phyloP scores from a whole-genome alignment of 2,797 vertebrate species.

The Silurus aristotelis region DNA sequence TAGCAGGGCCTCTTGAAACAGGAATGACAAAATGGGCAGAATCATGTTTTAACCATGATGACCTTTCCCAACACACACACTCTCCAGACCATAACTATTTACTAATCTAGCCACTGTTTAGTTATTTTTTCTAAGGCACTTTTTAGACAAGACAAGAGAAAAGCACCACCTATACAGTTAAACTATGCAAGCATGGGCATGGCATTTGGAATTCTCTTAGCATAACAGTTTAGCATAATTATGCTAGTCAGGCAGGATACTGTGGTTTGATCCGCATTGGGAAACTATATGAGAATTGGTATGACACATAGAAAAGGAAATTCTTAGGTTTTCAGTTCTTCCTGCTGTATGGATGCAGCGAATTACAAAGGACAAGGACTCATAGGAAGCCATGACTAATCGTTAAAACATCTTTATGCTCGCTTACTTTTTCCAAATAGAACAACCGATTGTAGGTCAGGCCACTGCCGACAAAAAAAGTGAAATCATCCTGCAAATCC shows the following conservation, averaged over 20 bases:
- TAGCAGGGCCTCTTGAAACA: slow-evolving; percentile 35
- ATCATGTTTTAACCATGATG: slow-evolving; percentile 38
- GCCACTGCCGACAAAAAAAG: neutral
- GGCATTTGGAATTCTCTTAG: neutral
- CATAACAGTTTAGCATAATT: slow-evolving; percentile 15
- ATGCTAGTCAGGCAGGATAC: slow-evolving; percentile 24
- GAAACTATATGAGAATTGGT: slow-evolving; percentile 14
- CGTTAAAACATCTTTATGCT: slow-evolving; percentile 55
- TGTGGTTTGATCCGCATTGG: slow-evolving; percentile 27
- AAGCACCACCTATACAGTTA: slow-evolving; percentile 7
- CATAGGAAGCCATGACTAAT: slow-evolving; percentile 62
- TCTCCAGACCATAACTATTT: slow-evolving; percentile 2
- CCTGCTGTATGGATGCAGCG: slow-evolving; percentile 34
- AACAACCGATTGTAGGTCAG: neutral
- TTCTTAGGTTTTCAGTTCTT: slow-evolving; percentile 25
- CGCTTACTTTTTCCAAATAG: neutral
- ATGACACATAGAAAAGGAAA: slow-evolving; percentile 39
- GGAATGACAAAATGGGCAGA: slow-evolving; percentile 37
- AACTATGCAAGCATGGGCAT: neutral
- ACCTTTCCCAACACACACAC: slow-evolving; percentile 18
- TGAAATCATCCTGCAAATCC: neutral
- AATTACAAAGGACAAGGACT: slow-evolving; percentile 35
- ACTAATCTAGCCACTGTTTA: slow-evolving; percentile 5
- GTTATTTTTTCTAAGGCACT: slow-evolving; percentile 12
- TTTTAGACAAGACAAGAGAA: slow-evolving; percentile 11